These are phyloP conservation scores for Anguilla anguilla DNA, from an alignment of 2,797 vertebrate genomes.

Conservation along the genomic window DNA sequence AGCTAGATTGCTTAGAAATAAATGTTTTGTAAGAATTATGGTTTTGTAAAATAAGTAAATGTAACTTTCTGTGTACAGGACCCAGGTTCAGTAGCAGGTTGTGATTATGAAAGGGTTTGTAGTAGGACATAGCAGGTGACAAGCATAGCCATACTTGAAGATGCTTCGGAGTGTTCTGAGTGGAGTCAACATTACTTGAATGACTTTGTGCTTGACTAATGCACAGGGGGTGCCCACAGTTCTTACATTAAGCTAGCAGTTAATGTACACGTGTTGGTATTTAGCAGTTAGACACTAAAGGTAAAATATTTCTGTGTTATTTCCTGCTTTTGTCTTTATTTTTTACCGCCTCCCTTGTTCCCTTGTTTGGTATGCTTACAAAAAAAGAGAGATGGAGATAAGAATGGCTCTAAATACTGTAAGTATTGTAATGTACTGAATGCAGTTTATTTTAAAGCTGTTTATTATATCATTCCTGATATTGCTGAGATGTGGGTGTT, in stretches of 20 bases:
- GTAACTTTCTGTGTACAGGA: slow-evolving; percentile 78
- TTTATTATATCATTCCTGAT: slow-evolving; percentile 99
- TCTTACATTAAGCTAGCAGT: slow-evolving; percentile 87
- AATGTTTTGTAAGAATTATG: slow-evolving; percentile 68
- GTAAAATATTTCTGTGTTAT: slow-evolving; percentile 79
- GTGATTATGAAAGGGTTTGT: slow-evolving; percentile 67
- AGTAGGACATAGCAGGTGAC: slow-evolving; percentile 86
- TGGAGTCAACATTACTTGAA: slow-evolving; percentile 98
- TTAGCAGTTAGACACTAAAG: slow-evolving; percentile 96
- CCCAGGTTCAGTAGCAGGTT: slow-evolving; percentile 84
- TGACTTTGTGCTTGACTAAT: slow-evolving; percentile 86
- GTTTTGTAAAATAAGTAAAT: slow-evolving; percentile 70
- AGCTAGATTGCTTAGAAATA: slow-evolving; percentile 59
- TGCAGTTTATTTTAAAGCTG: slow-evolving; percentile 99
- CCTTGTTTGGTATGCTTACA: slow-evolving; percentile 85
- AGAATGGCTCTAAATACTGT: slow-evolving; percentile 97
- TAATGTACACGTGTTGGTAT: slow-evolving; percentile 79
- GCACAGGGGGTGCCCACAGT: slow-evolving; percentile 77
- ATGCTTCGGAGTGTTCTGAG: slow-evolving; percentile 80
- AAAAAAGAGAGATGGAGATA: slow-evolving; percentile 69
- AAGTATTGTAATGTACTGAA: slow-evolving; percentile 99
- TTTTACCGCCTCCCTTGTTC: slow-evolving; percentile 79
- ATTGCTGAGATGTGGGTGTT: slow-evolving; percentile 98
- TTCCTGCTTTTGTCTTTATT: slow-evolving; percentile 77
- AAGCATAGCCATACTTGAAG: slow-evolving; percentile 97